These are phyloP conservation scores for Agonopterix subpropinquella DNA, from an alignment of 2,888 invertebrate genomes.

Conservation along the genomic window DNA sequence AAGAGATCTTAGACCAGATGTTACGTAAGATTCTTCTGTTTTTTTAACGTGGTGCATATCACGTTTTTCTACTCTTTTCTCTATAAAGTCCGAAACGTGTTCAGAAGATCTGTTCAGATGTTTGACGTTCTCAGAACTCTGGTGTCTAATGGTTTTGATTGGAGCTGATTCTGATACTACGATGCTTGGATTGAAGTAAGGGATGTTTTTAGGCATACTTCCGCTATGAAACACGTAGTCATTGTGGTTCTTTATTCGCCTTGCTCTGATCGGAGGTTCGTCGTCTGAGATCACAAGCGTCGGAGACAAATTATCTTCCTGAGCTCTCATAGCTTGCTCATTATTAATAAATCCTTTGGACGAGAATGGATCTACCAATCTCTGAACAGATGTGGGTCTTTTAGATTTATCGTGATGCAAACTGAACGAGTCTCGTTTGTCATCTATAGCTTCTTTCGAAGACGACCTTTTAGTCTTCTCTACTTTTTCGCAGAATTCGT, in stretches of 20 bases:
- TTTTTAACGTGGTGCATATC: conserved; percentile 41
- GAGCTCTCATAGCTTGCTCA: conserved; percentile 41
- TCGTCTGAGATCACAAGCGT: conserved; percentile 50
- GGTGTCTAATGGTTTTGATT: conserved; percentile 54
- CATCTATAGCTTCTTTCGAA: conserved; percentile 56
- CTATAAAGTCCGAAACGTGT: conserved; percentile 48
- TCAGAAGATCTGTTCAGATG: conserved; percentile 51
- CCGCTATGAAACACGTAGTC: conserved; percentile 59
- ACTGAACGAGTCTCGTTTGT: conserved; percentile 50
- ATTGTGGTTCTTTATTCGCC: conserved; percentile 50
- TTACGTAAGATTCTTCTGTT: conserved; percentile 53
- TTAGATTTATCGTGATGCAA: conserved; percentile 53
- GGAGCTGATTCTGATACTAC: conserved; percentile 48
- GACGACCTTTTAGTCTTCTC: conserved; percentile 47
- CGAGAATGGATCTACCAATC: conserved; percentile 52
- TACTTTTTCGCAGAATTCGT: conserved; percentile 51
- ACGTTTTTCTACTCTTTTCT: conserved; percentile 46
- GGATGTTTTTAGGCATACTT: conserved; percentile 65
- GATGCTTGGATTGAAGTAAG: conserved; percentile 55
- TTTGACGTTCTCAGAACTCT: conserved; percentile 62
- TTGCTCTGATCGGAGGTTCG: conserved; percentile 47
- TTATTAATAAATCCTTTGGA: conserved; percentile 62
- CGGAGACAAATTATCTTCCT: conserved; percentile 43
- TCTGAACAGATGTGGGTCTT: conserved; percentile 54
- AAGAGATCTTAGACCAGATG: conserved; percentile 53